Evolutionary conservation across 2,888 invertebrate species (phyloP), one percentile per base, ranked within the genome.

Genomic region (Chydorus sphaericus): DNA sequence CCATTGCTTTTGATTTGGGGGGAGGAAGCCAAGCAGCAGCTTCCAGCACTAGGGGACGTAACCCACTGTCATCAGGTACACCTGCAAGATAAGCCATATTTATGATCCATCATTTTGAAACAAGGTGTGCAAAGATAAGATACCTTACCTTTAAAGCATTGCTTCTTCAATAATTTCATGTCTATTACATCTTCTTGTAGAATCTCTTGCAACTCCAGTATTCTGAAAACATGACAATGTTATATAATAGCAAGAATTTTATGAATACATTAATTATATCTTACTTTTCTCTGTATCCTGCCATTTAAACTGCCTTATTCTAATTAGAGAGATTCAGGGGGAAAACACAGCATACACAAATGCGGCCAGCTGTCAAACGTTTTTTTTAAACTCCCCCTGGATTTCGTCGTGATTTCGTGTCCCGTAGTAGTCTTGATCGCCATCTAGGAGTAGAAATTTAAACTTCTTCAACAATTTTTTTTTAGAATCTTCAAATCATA

Each of bases 1-100:
- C 85, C 90, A 87, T 58, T 75, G 75, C 48, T 70, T 71, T 64
- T 76, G 80, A 50, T 81, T 78, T 6, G 77, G 70, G 0, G 89
- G 88, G 60, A 94, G 73, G 67, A 93, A 94, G 65, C 88, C 84
- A 33, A 94, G 73, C 52, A 94, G 71, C 20, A 93, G 72, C 71
- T 85, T 87, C 93, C 94, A 94, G 62, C 89, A 87, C 38, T n/a
- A 87, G 68, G 0, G 92, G 79, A 54, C 93, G 75, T 59, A 83
- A 74, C 1, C 89, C 86, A 62, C 81, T 82, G 63, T 87, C 88
- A 67, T 91, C 91, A 1, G 92, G 91, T 63, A 92, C 82, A 54
- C 92, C 91, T 90, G 64, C n/a, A 26, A 33, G 10, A 7, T 54
- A n/a, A 44, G 14, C 28, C 18, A 8, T 18, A 7, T 30, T 10